Evolutionary conservation across 2,113 vertebrate genomes (phyloP).

Genomic region (Leucoraja erinaceus): DNA sequence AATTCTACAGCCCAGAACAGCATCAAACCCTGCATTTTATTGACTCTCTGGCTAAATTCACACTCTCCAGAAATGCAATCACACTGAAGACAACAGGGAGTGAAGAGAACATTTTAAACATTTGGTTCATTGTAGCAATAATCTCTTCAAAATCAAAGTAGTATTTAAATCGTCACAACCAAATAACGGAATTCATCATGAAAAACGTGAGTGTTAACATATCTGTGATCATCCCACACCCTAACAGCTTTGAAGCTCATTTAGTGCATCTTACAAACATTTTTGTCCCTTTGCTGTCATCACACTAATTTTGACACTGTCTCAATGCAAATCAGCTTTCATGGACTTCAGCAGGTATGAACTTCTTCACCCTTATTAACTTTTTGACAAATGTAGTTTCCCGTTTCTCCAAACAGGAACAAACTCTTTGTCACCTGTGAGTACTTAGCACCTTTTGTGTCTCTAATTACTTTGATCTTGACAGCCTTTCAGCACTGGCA

Average conservation of each 20-base stretch:
- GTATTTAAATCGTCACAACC: neutral
- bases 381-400: neutral
- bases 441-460: neutral
- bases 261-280: neutral
- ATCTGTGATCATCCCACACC: neutral
- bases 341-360: neutral
- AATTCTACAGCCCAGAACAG: no score
- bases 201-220: neutral
- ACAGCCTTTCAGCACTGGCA: neutral
- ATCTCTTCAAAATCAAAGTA: neutral
- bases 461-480: conserved; percentile 18
- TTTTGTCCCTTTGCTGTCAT: neutral
- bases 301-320: neutral
- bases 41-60: no score
- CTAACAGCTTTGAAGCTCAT: neutral
- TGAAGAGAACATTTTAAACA: no score
- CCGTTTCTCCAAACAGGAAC: neutral
- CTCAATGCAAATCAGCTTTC: neutral
- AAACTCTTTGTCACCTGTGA: neutral
- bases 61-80: no score
- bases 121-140: no score
- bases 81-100: no score
- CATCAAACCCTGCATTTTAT: no score
- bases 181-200: neutral
- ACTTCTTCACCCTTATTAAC: neutral